These are phyloP conservation scores for Campoplex nolae DNA, from an alignment of 2,888 invertebrate genomes.

Conservation along the genomic window DNA sequence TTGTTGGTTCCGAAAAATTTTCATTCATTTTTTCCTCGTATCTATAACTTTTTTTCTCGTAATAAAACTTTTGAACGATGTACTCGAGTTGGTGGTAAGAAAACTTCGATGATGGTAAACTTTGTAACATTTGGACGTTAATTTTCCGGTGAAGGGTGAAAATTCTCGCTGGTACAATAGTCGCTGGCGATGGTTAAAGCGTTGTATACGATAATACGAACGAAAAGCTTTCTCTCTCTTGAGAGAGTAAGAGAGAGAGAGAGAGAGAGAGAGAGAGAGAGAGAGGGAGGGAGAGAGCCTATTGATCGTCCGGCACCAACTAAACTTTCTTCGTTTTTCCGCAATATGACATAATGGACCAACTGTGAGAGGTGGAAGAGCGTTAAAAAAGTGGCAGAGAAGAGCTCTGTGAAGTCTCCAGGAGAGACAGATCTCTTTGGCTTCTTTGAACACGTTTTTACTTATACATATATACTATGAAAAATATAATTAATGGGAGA, in stretches of 20 bases:
- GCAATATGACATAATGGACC: slow-evolving; percentile 72
- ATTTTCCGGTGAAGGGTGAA: slow-evolving; percentile 62
- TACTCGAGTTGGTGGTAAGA: slow-evolving; percentile 11
- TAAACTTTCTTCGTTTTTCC: slow-evolving; percentile 70
- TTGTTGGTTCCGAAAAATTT: background rate
- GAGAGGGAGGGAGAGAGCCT: slow-evolving; percentile 21
- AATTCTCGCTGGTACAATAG: slow-evolving; percentile 5
- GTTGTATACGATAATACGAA: slow-evolving; percentile 39
- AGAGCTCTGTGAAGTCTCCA: slow-evolving; percentile 27
- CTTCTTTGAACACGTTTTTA: slow-evolving; percentile 43
- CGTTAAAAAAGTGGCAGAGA: background rate
- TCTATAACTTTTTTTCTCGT: background rate
- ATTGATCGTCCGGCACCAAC: slow-evolving; percentile 70
- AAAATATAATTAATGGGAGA: slow-evolving; percentile 67
- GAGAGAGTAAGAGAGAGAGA: no score
- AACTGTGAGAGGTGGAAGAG: background rate
- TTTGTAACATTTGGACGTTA: slow-evolving; percentile 58
- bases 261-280: no score
- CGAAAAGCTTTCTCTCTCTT: slow-evolving; percentile 6
- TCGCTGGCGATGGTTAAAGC: slow-evolving; percentile 15
- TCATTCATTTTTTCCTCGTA: background rate
- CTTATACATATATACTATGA: slow-evolving; percentile 36
- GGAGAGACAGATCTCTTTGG: slow-evolving; percentile 68
- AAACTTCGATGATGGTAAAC: slow-evolving; percentile 64
- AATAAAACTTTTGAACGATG: slow-evolving; percentile 36